Conservation (phyloP, 2,888 invertebrate genomes). For the Osmoderma eremita region DNA sequence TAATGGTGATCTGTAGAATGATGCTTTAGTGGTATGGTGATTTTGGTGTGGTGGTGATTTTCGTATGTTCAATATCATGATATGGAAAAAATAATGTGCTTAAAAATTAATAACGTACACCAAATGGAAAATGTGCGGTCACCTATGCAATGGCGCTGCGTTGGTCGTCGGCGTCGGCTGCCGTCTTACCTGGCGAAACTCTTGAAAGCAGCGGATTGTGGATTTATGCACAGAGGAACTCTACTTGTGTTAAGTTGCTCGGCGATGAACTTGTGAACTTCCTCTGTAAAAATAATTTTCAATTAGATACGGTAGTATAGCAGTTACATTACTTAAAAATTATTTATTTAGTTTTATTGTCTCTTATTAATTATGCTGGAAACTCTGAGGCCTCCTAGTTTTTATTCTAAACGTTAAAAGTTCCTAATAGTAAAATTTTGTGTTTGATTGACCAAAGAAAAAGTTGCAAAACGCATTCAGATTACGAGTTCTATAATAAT, state of each 20-base stretch:
- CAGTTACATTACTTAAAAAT: too few relatives aligned
- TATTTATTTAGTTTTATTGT: background rate
- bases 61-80: conserved; percentile 16
- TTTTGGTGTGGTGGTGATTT: conserved; percentile 12
- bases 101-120: conserved; percentile 57
- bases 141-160: conserved; percentile 67
- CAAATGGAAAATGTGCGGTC: conserved; percentile 62
- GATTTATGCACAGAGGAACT: conserved; percentile 99
- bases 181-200: conserved; percentile 98
- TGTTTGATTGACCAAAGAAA: too few relatives aligned
- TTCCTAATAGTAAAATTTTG: too few relatives aligned
- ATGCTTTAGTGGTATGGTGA: conserved; percentile 21
- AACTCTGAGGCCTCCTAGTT: too few relatives aligned
- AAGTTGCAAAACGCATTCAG: too few relatives aligned
- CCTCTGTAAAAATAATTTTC: conserved; percentile 76
- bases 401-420: too few relatives aligned
- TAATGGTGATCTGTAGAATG: conserved; percentile 32
- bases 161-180: conserved; percentile 61
- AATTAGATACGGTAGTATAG: conserved; percentile 6
- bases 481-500: too few relatives aligned
- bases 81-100: conserved; percentile 33
- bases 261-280: conserved; percentile 98
- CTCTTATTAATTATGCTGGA: too few relatives aligned
- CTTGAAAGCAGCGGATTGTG: conserved; percentile 99
- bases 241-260: conserved; percentile 95